These are phyloP conservation scores for Cryptus armator DNA, from an alignment of 2,888 invertebrate species.

Conservation along the genomic window DNA sequence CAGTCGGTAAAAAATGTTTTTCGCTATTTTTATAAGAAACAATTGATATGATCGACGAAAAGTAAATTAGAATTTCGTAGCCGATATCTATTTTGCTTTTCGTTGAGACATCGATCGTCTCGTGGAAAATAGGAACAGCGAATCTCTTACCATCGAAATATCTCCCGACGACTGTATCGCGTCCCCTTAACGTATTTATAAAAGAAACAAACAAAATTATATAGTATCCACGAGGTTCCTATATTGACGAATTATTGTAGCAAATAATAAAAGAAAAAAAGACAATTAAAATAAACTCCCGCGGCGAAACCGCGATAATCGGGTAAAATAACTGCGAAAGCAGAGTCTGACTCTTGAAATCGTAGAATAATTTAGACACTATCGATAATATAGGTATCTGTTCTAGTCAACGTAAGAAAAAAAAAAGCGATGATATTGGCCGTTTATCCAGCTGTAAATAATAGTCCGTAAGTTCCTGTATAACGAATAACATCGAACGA, in stretches of 20 bases:
- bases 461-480: constrained; percentile 45
- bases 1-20: too few relatives aligned
- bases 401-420: constrained; percentile 69
- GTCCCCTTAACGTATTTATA: neutral
- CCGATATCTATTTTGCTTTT: too few relatives aligned
- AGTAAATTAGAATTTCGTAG: too few relatives aligned
- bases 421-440: constrained; percentile 43
- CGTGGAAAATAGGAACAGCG: too few relatives aligned
- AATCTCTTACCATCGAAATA: too few relatives aligned
- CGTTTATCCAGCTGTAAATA: constrained; percentile 69
- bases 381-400: constrained; percentile 42
- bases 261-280: neutral
- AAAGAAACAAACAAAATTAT: neutral
- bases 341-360: neutral
- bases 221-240: neutral
- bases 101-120: too few relatives aligned
- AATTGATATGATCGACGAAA: too few relatives aligned
- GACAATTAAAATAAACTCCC: neutral
- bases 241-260: constrained; percentile 12
- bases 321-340: neutral
- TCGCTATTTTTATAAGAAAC: too few relatives aligned
- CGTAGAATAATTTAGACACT: constrained; percentile 1
- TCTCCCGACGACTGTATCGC: too few relatives aligned
- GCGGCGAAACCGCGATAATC: neutral
- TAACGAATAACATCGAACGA: neutral